phyloP scores from a whole-genome alignment of 2,113 vertebrate species.

The Eretmochelys imbricata region DNA sequence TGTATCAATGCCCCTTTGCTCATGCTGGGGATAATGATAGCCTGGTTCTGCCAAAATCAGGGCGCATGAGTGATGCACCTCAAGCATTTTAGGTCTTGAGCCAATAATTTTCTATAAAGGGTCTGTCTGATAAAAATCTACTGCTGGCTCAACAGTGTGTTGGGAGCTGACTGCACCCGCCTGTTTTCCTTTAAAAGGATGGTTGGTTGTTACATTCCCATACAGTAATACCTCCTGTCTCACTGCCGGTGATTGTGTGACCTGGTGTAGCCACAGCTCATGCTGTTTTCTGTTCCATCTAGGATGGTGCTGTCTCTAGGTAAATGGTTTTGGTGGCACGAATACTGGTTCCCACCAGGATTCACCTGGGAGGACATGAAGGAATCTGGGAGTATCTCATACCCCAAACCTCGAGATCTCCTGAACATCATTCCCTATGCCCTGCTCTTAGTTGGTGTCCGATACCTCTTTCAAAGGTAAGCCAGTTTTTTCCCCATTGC shows the following conservation, averaged over 20 bases:
- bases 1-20: not conserved
- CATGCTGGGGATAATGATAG: too few relatives aligned
- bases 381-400: constrained; percentile 66
- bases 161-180: not conserved
- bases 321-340: constrained; percentile 84
- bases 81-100: not conserved
- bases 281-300: not conserved
- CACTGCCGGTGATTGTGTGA: not conserved
- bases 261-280: not conserved
- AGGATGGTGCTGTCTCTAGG: constrained; percentile 83
- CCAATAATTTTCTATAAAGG: not conserved
- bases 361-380: constrained; percentile 79
- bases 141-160: not conserved
- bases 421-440: constrained; percentile 80
- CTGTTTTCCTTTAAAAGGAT: not conserved
- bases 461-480: constrained; percentile 86
- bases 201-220: not conserved
- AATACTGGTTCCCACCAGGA: constrained; percentile 85
- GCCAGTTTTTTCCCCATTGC: not conserved
- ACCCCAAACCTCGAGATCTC: constrained; percentile 36
- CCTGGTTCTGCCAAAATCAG: not conserved
- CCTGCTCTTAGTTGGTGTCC: constrained; percentile 78
- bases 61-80: not conserved
- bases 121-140: not conserved
- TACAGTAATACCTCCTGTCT: not conserved